Percentiles rank a stretch among this genome's conserved stretches.
Evolutionary conservation across 64 coral and sea anemone species (phyloP).

Genomic region (Orbicella faveolata): DNA sequence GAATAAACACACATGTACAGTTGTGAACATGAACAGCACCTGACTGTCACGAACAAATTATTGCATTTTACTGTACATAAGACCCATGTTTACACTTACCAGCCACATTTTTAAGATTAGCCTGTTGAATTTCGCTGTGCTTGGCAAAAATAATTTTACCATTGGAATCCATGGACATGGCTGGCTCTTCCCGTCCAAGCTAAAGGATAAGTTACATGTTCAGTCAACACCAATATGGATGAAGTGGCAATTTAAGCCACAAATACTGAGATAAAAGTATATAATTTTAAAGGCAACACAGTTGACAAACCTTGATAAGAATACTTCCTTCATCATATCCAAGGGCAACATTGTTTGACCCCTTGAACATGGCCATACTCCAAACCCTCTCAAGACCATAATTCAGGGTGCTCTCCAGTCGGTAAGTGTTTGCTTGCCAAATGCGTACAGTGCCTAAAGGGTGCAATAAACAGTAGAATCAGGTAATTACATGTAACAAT

Average conservation of each 20-base stretch:
- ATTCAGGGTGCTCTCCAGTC: slow-evolving; percentile 94
- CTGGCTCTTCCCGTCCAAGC: slow-evolving; percentile 97
- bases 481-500: no score
- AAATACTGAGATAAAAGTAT: neutral
- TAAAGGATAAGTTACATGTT: slow-evolving; percentile 21
- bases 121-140: slow-evolving; percentile 97
- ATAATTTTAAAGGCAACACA: neutral
- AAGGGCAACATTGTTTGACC: slow-evolving; percentile 96
- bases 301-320: slow-evolving; percentile 81
- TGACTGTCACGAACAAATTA: neutral
- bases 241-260: neutral
- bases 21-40: no score
- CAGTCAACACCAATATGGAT: neutral
- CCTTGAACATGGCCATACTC: slow-evolving; percentile 94
- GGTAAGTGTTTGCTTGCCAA: slow-evolving; percentile 99
- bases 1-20: no score
- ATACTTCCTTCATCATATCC: slow-evolving; percentile 99
- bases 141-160: slow-evolving; percentile 99
- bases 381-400: slow-evolving; percentile 97
- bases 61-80: neutral
- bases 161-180: slow-evolving; percentile 99
- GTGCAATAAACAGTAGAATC: neutral
- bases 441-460: slow-evolving; percentile 90
- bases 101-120: slow-evolving; percentile 91
- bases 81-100: slow-evolving; percentile 44